These are phyloP conservation scores for Limnephilus rhombicus DNA, from an alignment of 2,888 invertebrate genomes.

Conservation along the genomic window DNA sequence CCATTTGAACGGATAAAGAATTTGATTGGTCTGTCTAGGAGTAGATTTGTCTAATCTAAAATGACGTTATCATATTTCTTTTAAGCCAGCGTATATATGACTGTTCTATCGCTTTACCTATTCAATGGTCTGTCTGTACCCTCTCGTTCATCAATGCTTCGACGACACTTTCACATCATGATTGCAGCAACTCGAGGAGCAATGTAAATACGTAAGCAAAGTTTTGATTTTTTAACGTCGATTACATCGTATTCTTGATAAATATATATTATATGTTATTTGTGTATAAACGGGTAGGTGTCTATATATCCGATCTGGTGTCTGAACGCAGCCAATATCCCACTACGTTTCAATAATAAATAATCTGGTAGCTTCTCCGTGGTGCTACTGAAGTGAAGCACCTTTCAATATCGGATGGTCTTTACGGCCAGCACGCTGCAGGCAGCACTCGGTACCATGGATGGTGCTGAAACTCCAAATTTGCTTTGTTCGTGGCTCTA, in stretches of 20 bases:
- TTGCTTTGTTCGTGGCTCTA: neutral
- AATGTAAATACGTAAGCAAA: neutral
- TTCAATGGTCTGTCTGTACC: neutral
- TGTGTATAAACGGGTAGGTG: too few relatives aligned
- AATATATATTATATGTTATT: too few relatives aligned
- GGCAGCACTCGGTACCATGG: neutral
- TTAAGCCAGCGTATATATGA: too few relatives aligned
- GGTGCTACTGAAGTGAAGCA: neutral
- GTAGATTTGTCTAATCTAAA: too few relatives aligned
- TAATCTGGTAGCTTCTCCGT: neutral
- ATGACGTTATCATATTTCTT: too few relatives aligned
- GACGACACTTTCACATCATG: neutral
- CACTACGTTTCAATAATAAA: neutral
- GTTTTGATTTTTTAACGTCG: neutral
- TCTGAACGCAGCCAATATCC: too few relatives aligned
- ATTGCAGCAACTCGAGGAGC: neutral
- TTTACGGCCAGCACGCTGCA: neutral
- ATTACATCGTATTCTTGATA: too few relatives aligned
- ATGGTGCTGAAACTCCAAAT: neutral
- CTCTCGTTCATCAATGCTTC: conserved; percentile 17
- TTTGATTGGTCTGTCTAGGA: too few relatives aligned
- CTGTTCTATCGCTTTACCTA: too few relatives aligned
- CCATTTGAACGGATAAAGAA: too few relatives aligned
- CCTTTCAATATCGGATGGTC: neutral
- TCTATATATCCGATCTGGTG: too few relatives aligned